Evolutionary conservation across 1,140 invertebrate genomes (phyloP).

Genomic region (Probaryconus sp.): DNA sequence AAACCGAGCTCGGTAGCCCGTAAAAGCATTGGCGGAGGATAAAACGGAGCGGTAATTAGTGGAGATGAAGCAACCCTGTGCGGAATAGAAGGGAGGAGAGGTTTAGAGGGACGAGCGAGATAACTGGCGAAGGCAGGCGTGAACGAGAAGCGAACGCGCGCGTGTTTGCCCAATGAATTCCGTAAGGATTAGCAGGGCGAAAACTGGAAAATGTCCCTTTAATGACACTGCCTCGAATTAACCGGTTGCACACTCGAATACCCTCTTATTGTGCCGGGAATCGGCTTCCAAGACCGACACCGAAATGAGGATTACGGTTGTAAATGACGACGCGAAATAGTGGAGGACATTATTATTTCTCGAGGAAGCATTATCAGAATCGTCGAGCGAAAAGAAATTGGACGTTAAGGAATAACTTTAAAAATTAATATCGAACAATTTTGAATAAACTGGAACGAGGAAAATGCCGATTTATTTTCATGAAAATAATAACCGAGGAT

Average conservation of each 20-base stretch:
- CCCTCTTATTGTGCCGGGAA: constrained; percentile 53
- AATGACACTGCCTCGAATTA: constrained; percentile 71
- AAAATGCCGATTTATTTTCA: no score
- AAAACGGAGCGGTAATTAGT: constrained; percentile 76
- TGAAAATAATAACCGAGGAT: no score
- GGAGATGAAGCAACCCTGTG: constrained; percentile 60
- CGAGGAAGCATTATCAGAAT: constrained; percentile 24
- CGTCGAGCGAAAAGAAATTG: constrained; percentile 25
- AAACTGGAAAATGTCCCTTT: constrained; percentile 78
- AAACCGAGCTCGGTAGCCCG: constrained; percentile 61
- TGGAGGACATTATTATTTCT: constrained; percentile 46
- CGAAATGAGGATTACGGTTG: constrained; percentile 54
- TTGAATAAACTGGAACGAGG: no score
- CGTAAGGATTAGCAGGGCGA: constrained; percentile 76
- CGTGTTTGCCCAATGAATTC: constrained; percentile 76
- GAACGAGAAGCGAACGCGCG: constrained; percentile 59
- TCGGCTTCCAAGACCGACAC: constrained; percentile 46
- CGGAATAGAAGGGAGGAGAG: constrained; percentile 35
- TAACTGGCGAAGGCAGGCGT: constrained; percentile 60
- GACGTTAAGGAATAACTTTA: not conserved
- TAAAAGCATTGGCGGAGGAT: constrained; percentile 70
- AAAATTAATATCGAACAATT: no score
- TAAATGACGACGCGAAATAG: constrained; percentile 26
- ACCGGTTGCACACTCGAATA: constrained; percentile 57
- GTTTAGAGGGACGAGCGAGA: constrained; percentile 57